These are phyloP conservation scores for Callyntrura guangdongensis DNA, from an alignment of 2,888 invertebrate genomes.

Conservation along the genomic window DNA sequence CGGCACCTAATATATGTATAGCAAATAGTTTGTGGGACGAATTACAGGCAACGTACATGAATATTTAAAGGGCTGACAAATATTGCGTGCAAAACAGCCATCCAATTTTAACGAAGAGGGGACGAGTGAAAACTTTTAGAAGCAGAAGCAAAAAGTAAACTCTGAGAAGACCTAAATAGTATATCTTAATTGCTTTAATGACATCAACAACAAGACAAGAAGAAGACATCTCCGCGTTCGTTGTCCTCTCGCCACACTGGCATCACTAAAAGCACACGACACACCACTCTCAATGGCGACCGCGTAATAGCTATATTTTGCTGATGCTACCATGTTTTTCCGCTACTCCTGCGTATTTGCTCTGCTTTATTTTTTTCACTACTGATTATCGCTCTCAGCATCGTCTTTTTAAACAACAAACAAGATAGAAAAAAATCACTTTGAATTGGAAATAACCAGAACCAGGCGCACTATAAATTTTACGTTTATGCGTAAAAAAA, in stretches of 20 bases:
- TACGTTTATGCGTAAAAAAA: not conserved
- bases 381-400: not conserved
- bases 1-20: not conserved
- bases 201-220: conserved; percentile 54
- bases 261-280: no score
- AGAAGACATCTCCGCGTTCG: conserved; percentile 36
- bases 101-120: not conserved
- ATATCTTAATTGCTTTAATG: conserved; percentile 56
- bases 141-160: not conserved
- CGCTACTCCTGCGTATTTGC: not conserved
- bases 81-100: not conserved
- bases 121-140: not conserved
- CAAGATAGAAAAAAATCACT: conserved; percentile 7
- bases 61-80: conserved; percentile 14
- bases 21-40: not conserved
- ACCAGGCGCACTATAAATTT: not conserved
- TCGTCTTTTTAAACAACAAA: not conserved
- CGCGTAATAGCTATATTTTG: not conserved
- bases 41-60: not conserved
- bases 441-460: conserved; percentile 55
- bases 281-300: not conserved
- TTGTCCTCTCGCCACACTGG: conserved; percentile 32
- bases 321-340: not conserved
- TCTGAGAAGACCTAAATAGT: not conserved
- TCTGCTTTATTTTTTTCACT: conserved; percentile 10